A percentile compares a stretch with the other conserved stretches of the same genome.
Conservation (phyloP, 2,888 invertebrate species). For the Argyresthia goedartella region DNA sequence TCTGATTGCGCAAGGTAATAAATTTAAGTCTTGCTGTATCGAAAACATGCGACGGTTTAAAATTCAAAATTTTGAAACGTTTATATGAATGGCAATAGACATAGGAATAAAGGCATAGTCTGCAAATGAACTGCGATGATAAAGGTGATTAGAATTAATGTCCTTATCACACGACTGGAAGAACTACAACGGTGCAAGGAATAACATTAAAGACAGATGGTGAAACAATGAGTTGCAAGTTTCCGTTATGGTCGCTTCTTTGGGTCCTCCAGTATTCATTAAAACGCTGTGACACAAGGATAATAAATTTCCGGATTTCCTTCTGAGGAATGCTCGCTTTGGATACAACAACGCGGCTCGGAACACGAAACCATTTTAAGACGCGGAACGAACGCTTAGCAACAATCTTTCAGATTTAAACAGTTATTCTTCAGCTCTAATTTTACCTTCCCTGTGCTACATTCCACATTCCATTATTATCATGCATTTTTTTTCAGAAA, state of each 20-base stretch:
- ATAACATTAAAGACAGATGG: not conserved
- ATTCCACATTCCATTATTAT: too few species aligned
- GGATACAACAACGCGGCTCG: conserved; percentile 1
- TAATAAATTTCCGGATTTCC: conserved; percentile 3
- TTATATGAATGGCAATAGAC: too few species aligned
- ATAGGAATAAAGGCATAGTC: too few species aligned
- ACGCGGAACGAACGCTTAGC: conserved; percentile 3
- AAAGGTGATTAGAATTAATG: too few species aligned
- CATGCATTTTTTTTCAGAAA: not conserved
- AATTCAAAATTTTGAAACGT: too few species aligned
- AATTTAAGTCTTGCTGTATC: conserved; percentile 1
- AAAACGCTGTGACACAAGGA: conserved; percentile 25
- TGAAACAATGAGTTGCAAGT: conserved; percentile 1
- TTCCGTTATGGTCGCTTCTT: not conserved
- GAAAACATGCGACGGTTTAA: not conserved
- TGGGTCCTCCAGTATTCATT: conserved; percentile 24
- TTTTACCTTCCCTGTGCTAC: not conserved
- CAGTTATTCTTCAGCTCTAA: not conserved
- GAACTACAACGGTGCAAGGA: too few species aligned
- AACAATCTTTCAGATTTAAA: conserved; percentile 1
- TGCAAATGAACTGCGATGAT: too few species aligned
- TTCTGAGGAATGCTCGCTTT: conserved; percentile 3
- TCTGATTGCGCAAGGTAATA: not conserved
- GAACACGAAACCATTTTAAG: conserved; percentile 7
- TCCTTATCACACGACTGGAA: too few species aligned